Base-by-base conservation (phyloP, 2,888 invertebrate genomes). In the Erpobdella octoculata region DNA sequence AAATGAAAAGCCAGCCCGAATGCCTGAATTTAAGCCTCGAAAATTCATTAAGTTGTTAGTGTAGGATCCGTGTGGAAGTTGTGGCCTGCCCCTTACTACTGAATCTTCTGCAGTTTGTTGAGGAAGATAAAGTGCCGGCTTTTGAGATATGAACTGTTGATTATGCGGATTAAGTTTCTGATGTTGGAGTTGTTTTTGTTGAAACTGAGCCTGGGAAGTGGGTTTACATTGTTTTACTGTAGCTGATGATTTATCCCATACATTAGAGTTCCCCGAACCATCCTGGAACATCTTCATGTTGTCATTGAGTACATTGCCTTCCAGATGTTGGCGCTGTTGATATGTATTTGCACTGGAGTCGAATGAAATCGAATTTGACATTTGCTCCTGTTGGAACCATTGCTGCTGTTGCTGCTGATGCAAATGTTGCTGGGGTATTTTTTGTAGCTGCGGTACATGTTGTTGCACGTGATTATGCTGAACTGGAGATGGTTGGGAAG, bases 151-250 rank as follows among this genome's bases (percentile, higher is more conserved):
- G 53, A 53, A 53, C 53, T 53, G 53, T 28, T 53, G 53, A 53
- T 53, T 77, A 59, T 76, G 76, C 61, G 70, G 75, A 15, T 25
- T 37, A 68, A 37, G 38, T 61, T 73, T 71, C 62, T 76, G 78
- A 71, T 80, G 83, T 79, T 78, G 85, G 25, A 18, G 72, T 21
- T n/a, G n/a, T 25, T 31, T 68, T 12, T 46, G 53, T 33, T 68
- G 69, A n/a, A 25, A 46, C 8, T 18, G 53, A n/a, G 15, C 25
- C 48, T 15, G 12, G 46, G 33, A 28, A 6, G 8, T 9, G 28
- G 25, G n/a, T 31, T 31, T 65, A 15, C 9, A 33, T 65, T 65
- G 35, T 31, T 31, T 12, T 31, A 36, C 31, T 28, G 25, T 46
- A 59, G 38, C 15, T 31, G n/a, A 8, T 21, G 28, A n/a, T 33